phyloP scores from a whole-genome alignment of 2,888 invertebrate genomes.

The Tineola bisselliella region DNA sequence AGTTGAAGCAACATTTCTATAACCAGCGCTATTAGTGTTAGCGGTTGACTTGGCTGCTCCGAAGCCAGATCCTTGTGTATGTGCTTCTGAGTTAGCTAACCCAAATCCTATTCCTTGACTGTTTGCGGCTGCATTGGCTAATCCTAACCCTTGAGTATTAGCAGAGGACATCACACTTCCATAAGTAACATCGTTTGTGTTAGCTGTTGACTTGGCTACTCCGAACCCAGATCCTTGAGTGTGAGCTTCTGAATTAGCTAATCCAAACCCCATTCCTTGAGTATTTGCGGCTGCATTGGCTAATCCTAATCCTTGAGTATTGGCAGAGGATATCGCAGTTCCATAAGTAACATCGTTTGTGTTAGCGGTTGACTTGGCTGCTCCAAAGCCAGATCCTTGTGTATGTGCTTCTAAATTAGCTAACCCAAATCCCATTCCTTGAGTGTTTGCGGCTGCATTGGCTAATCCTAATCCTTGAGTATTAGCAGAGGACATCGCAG shows the following conservation, averaged over 20 bases:
- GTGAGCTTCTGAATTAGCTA: slow-evolving; percentile 21
- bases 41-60: slow-evolving; percentile 23
- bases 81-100: too few relatives aligned
- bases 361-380: slow-evolving; percentile 14
- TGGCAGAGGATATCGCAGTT: slow-evolving; percentile 24
- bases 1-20: slow-evolving; percentile 19
- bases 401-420: slow-evolving; percentile 21
- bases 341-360: slow-evolving; percentile 17
- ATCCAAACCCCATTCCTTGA: slow-evolving; percentile 16
- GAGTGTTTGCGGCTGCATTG: slow-evolving; percentile 21
- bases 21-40: slow-evolving; percentile 24
- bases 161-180: slow-evolving; percentile 23
- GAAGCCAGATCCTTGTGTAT: slow-evolving; percentile 19
- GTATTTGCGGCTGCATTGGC: slow-evolving; percentile 22
- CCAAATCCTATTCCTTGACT: not conserved
- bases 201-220: slow-evolving; percentile 13
- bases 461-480: slow-evolving; percentile 21
- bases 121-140: slow-evolving; percentile 14
- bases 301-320: slow-evolving; percentile 22
- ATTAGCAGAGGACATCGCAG: slow-evolving; percentile 25
- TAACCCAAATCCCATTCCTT: slow-evolving; percentile 16
- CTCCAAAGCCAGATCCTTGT: slow-evolving; percentile 19
- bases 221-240: slow-evolving; percentile 19
- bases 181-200: slow-evolving; percentile 17
- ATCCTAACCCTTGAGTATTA: slow-evolving; percentile 19